phyloP scores from a whole-genome alignment of 2,888 invertebrate species.

The Nemurella pictetii region DNA sequence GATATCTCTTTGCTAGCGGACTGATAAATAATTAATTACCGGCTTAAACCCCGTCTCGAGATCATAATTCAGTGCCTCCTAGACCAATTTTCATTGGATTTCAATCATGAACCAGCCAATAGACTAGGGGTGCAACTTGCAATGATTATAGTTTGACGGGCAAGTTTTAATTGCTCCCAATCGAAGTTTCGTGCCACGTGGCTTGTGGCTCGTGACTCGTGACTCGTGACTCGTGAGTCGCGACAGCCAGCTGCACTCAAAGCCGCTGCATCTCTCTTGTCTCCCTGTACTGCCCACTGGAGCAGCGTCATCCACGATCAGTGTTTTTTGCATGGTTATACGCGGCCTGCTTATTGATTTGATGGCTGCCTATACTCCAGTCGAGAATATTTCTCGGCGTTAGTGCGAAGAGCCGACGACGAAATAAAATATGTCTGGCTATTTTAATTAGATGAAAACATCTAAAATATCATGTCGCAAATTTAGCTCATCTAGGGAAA shows the following conservation, averaged over 20 bases:
- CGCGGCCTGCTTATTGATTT: conserved; percentile 1
- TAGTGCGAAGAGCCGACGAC: background rate
- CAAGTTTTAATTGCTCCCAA: background rate
- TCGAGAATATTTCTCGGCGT: background rate
- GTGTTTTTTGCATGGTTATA: conserved; percentile 2
- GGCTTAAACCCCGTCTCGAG: background rate
- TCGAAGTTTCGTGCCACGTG: too few relatives aligned
- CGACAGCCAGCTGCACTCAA: too few relatives aligned
- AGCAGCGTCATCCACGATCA: background rate
- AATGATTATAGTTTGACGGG: background rate
- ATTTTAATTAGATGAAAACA: too few relatives aligned
- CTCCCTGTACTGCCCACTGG: too few relatives aligned
- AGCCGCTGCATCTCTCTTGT: too few relatives aligned
- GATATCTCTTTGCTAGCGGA: background rate
- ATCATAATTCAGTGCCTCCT: background rate
- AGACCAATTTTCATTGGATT: background rate
- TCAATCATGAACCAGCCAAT: background rate
- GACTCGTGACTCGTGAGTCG: too few relatives aligned
- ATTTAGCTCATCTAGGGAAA: too few relatives aligned
- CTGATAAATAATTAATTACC: background rate
- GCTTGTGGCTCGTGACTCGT: too few relatives aligned
- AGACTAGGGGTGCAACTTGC: background rate
- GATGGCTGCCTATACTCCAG: background rate
- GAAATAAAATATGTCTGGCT: background rate
- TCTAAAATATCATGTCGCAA: too few relatives aligned